Evolutionary conservation across 1,140 invertebrate species (phyloP).

Genomic region (Hirudo medicinalis): DNA sequence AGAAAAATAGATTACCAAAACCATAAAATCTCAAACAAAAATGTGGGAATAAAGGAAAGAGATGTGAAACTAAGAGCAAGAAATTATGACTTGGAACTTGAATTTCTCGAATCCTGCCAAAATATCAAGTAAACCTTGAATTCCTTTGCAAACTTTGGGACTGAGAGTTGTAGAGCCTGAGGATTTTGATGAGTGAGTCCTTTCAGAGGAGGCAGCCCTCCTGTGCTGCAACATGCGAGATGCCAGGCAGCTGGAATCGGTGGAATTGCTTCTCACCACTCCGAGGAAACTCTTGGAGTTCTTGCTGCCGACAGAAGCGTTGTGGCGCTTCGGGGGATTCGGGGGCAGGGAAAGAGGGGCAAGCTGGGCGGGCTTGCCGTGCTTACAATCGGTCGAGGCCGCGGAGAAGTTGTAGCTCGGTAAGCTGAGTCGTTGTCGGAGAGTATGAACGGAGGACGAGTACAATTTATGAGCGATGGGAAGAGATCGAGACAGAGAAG

Average conservation of each 20-base stretch:
- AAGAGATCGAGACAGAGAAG: background rate
- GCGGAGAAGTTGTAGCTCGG: background rate
- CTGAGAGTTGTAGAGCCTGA: no score
- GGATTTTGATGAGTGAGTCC: no score
- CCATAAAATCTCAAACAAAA: no score
- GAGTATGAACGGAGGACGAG: background rate
- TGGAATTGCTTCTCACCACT: conserved; percentile 1
- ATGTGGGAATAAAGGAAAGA: no score
- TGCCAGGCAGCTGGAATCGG: conserved; percentile 3
- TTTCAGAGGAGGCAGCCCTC: no score
- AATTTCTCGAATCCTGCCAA: no score
- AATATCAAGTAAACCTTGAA: no score
- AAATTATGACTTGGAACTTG: no score
- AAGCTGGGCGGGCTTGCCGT: background rate
- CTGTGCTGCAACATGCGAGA: background rate
- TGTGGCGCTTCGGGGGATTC: conserved; percentile 2
- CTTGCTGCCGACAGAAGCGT: background rate
- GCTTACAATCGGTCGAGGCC: background rate
- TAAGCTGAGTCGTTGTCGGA: conserved; percentile 6
- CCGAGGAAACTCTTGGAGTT: background rate
- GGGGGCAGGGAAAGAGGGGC: conserved; percentile 2
- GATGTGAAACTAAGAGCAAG: no score
- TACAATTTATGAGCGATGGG: background rate
- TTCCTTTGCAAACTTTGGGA: no score
- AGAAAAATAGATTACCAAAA: no score